Conservation (phyloP, 2,888 invertebrate species). For the Sesia apiformis region DNA sequence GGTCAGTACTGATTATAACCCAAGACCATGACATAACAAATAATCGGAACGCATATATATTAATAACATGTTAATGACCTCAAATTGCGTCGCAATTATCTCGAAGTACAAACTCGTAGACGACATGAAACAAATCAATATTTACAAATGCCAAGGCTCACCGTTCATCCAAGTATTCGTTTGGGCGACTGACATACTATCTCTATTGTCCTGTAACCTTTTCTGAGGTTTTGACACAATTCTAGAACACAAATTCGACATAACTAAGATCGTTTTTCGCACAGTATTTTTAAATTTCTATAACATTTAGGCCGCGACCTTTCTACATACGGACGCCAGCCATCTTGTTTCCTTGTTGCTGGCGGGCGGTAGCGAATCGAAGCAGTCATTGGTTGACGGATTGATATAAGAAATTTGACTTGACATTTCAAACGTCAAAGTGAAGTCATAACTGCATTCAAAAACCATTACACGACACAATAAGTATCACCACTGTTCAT, state of each 20-base stretch:
- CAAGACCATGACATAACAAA: background rate
- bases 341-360: slow-evolving; percentile 28
- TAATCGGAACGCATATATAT: background rate
- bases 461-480: too few species aligned
- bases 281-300: slow-evolving; percentile 25
- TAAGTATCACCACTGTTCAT: too few species aligned
- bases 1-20: slow-evolving; percentile 16
- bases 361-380: too few species aligned
- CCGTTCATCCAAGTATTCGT: slow-evolving; percentile 92
- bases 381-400: too few species aligned
- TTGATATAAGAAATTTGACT: too few species aligned
- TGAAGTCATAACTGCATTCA: too few species aligned
- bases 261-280: slow-evolving; percentile 33
- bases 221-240: slow-evolving; percentile 83
- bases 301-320: slow-evolving; percentile 32
- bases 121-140: slow-evolving; percentile 31
- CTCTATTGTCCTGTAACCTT: slow-evolving; percentile 83
- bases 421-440: too few species aligned
- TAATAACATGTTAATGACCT: slow-evolving; percentile 10
- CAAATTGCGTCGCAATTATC: slow-evolving; percentile 16
- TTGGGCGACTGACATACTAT: slow-evolving; percentile 84
- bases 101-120: background rate
- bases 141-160: slow-evolving; percentile 65
- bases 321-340: slow-evolving; percentile 29
- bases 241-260: slow-evolving; percentile 86